Conservation (phyloP, 2,888 invertebrate genomes). For the Amphimallon solstitiale region DNA sequence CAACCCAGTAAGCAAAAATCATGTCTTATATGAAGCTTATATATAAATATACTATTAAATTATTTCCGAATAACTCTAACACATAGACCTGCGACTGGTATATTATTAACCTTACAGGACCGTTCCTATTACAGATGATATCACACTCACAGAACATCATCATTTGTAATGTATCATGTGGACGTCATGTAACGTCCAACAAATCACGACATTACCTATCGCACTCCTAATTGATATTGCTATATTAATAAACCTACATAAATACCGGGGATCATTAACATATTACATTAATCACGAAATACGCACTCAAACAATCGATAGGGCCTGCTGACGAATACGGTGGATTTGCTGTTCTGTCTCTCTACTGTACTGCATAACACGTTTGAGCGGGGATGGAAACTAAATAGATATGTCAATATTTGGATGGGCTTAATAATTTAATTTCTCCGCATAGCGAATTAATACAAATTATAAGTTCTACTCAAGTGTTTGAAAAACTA, state of each 20-base stretch:
- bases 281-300: not conserved
- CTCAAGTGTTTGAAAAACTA: too few relatives aligned
- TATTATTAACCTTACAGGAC: not conserved
- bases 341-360: not conserved
- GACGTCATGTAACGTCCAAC: not conserved
- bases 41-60: too few relatives aligned
- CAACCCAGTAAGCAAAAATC: too few relatives aligned
- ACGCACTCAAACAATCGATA: not conserved
- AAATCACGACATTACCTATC: not conserved
- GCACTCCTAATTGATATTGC: not conserved
- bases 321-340: not conserved
- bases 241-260: not conserved
- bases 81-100: too few relatives aligned
- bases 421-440: too few relatives aligned
- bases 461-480: too few relatives aligned
- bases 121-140: not conserved
- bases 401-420: too few relatives aligned
- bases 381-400: too few relatives aligned
- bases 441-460: too few relatives aligned
- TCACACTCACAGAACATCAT: not conserved
- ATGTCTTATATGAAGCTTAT: too few relatives aligned
- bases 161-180: not conserved
- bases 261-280: constrained; percentile 6
- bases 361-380: not conserved
- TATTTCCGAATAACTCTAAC: too few relatives aligned